Evolutionary conservation across 2,888 invertebrate species (phyloP), one percentile per base, ranked within the genome.

Genomic region (Cephonodes hylas): DNA sequence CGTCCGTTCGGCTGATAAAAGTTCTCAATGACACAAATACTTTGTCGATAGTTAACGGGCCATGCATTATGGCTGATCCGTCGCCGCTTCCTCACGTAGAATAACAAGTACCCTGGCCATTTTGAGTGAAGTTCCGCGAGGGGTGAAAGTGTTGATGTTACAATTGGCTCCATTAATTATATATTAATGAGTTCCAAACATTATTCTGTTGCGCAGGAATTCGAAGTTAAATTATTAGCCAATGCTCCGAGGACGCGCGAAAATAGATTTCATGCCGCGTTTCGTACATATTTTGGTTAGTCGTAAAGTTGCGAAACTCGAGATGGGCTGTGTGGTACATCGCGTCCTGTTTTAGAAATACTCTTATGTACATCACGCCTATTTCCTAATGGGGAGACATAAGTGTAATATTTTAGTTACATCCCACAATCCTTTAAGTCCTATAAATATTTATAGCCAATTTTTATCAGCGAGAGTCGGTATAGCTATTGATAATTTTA

Each of bases 11-110:
- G 31, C 31, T 53, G 53, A 53, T 53, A 53, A 31, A 53, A 53
- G 53, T 53, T 31, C 53, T 31, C 31, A 53, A 42, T 81, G 79
- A 72, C 80, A 81, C 79, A 76, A 75, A 84, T 85, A 76, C 75
- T 77, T 76, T 59, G 56, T 53, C 60, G 63, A 70, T 67, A 71
- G 72, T 71, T 81, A 85, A 82, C 82, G 80, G 81, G 64, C 4
- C 66, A 72, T 74, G 76, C 77, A 81, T 83, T 82, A 77, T 82
- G 82, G 83, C 81, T 84, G 84, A 85, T 84, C 85, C 83, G 66
- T 75, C 79, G 75, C 71, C 46, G 44, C 46, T 60, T 38, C 25
- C 56, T 63, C 66, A 61, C 58, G 42, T 59, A 48, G 90, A 79
- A 91, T 91, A 88, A n/a, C 85, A 77, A 86, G 86, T 77, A 60